phyloP scores from a whole-genome alignment of 1,140 invertebrate genomes.

The Wiebesia pumilae region DNA sequence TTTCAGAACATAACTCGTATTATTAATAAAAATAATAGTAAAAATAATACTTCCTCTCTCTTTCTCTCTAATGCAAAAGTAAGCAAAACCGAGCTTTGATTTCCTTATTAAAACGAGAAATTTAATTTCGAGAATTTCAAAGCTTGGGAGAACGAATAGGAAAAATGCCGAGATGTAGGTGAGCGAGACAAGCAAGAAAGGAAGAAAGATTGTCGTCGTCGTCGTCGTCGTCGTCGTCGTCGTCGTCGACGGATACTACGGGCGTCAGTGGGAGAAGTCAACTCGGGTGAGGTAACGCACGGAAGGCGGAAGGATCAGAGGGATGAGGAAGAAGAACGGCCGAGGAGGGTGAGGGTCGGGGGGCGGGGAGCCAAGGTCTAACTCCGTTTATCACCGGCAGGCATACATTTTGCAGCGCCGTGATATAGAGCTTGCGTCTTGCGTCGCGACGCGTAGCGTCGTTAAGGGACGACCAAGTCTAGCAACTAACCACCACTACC shows the following conservation, averaged over 20 bases:
- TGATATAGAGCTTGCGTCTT: conserved; percentile 56
- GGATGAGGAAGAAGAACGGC: conserved; percentile 9
- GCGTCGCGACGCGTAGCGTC: conserved; percentile 56
- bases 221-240: background rate
- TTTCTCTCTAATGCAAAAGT: background rate
- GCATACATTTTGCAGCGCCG: conserved; percentile 66
- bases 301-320: background rate
- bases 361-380: conserved; percentile 48
- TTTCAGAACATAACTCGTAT: background rate
- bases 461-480: conserved; percentile 60
- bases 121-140: conserved; percentile 28
- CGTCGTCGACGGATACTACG: background rate
- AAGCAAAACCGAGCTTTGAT: conserved; percentile 1
- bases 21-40: background rate
- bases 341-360: background rate
- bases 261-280: background rate
- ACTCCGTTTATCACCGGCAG: conserved; percentile 65
- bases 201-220: background rate
- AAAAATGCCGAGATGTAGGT: background rate
- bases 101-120: conserved; percentile 12
- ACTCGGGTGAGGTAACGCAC: background rate
- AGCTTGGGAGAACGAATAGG: background rate
- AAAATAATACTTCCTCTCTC: no score
- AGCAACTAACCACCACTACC: conserved; percentile 22
- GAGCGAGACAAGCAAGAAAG: background rate